These are phyloP conservation scores for Tenthredo distinguenda DNA, from an alignment of 2,888 invertebrate genomes.

Conservation along the genomic window DNA sequence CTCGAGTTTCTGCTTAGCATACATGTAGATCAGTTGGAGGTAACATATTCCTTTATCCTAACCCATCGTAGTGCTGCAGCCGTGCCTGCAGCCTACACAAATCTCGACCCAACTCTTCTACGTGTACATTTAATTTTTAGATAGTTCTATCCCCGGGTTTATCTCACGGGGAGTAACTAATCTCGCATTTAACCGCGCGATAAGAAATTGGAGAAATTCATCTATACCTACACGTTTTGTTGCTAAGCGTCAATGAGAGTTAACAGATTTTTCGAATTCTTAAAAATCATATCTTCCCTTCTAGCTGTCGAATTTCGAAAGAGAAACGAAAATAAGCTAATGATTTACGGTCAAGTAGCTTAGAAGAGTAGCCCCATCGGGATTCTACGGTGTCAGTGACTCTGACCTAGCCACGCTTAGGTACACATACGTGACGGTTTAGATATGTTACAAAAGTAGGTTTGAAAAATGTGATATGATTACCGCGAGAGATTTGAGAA, in stretches of 20 bases:
- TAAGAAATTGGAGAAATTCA: too few species aligned
- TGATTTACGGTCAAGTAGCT: background rate
- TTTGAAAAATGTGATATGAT: conserved; percentile 22
- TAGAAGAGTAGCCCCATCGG: background rate
- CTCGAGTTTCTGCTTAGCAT: conserved; percentile 63
- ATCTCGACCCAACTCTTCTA: background rate
- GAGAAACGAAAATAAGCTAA: background rate
- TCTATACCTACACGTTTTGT: too few species aligned
- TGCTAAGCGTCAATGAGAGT: too few species aligned
- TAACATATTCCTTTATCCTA: conserved; percentile 64
- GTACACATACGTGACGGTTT: background rate
- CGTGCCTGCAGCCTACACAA: conserved; percentile 1
- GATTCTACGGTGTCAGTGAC: background rate
- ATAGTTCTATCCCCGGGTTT: background rate
- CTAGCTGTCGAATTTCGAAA: too few species aligned
- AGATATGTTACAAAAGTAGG: background rate
- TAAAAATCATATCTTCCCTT: too few species aligned
- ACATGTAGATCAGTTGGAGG: conserved; percentile 66
- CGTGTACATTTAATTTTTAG: background rate
- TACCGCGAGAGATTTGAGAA: background rate
- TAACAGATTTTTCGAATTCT: too few species aligned
- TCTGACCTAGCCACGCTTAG: background rate
- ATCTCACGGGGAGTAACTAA: background rate
- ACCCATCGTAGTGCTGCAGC: background rate
- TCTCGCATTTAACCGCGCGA: background rate